These are phyloP conservation scores for Litoditis marina DNA, from an alignment of 2,888 invertebrate species.

Conservation along the genomic window DNA sequence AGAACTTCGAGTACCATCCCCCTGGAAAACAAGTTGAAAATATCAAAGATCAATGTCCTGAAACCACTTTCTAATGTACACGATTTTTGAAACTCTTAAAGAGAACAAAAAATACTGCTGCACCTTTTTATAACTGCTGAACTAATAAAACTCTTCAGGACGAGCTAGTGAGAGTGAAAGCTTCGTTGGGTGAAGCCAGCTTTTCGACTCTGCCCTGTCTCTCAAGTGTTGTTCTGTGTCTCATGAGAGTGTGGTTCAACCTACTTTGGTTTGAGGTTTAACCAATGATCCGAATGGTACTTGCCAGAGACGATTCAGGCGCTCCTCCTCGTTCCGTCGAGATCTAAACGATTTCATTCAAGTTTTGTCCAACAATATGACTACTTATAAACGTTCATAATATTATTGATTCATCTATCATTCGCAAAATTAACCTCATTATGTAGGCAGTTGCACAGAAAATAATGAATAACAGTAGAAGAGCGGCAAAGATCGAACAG, in stretches of 20 bases:
- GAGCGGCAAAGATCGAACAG: slow-evolving; percentile 13
- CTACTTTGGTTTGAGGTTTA: slow-evolving; percentile 28
- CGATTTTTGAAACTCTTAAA: no score
- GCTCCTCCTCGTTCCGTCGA: slow-evolving; percentile 31
- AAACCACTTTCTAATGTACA: no score
- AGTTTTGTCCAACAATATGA: not conserved
- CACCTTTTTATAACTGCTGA: no score
- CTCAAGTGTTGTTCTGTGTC: no score
- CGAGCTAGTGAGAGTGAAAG: no score
- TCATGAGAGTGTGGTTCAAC: no score
- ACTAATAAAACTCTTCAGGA: no score
- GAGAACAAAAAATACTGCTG: no score
- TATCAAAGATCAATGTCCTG: no score
- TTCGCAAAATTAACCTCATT: slow-evolving; percentile 1
- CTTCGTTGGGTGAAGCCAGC: no score
- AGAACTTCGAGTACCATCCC: slow-evolving; percentile 20
- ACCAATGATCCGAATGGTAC: slow-evolving; percentile 25
- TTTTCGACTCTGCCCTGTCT: no score
- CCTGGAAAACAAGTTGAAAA: no score
- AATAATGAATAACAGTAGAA: slow-evolving; percentile 3
- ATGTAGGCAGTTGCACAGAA: slow-evolving; percentile 4
- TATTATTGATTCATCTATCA: not conserved
- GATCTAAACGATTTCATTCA: slow-evolving; percentile 15
- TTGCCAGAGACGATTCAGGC: slow-evolving; percentile 41
- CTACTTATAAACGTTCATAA: not conserved